These are phyloP conservation scores for Pimephales promelas DNA, from an alignment of 2,113 vertebrate genomes.

Conservation along the genomic window DNA sequence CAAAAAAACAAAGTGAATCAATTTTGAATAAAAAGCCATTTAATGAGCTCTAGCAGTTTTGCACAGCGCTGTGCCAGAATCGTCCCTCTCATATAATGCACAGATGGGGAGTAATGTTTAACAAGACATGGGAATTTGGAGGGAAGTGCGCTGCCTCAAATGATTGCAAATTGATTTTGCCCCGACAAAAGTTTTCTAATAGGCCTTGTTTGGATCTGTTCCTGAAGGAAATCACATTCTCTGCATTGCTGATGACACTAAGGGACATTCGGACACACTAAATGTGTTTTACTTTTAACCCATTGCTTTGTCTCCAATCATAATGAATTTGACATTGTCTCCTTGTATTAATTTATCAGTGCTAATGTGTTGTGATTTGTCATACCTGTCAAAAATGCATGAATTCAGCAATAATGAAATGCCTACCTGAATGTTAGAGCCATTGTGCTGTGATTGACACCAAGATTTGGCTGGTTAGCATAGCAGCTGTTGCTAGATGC, in stretches of 20 bases:
- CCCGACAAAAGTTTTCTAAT: conserved; percentile 14
- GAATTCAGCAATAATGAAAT: not conserved
- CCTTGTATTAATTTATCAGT: too few relatives aligned
- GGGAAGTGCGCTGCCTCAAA: not conserved
- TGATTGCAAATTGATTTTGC: conserved; percentile 36
- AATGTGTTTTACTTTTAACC: conserved; percentile 1
- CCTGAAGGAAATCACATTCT: conserved; percentile 24
- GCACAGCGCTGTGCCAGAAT: not conserved
- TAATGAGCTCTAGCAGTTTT: conserved; percentile 12
- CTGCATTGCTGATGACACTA: not conserved
- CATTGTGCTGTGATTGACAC: not conserved
- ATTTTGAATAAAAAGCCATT: conserved; percentile 23
- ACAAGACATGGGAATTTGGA: conserved; percentile 21
- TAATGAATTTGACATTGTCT: not conserved
- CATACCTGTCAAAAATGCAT: not conserved
- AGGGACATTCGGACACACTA: not conserved
- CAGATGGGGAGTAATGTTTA: conserved; percentile 39
- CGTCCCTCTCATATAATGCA: conserved; percentile 10
- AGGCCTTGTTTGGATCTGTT: not conserved
- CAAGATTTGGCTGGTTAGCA: not conserved
- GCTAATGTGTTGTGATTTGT: not conserved
- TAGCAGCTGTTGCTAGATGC: not conserved
- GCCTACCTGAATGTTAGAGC: not conserved
- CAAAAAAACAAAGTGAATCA: conserved; percentile 13
- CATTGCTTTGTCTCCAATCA: not conserved